Conservation (phyloP, 1,140 invertebrate species). For the Drosophila subobscura region DNA sequence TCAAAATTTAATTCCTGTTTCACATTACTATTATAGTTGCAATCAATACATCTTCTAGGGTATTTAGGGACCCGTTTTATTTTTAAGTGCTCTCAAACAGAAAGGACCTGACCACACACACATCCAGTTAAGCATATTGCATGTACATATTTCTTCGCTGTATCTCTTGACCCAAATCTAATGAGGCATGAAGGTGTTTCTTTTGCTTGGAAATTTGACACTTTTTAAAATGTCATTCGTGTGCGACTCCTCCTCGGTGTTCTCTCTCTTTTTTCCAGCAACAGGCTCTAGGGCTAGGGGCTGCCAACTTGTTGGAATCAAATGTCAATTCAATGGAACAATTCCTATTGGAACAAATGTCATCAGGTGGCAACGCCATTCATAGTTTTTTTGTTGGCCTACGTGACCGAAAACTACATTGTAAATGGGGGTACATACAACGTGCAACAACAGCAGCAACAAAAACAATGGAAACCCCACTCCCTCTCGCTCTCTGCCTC, state of each 20-base stretch:
- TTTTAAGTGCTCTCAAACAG: too few species aligned
- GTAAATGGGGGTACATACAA: slow-evolving; percentile 6
- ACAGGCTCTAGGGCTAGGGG: slow-evolving; percentile 34
- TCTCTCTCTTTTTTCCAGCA: slow-evolving; percentile 20
- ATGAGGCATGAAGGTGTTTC: slow-evolving; percentile 52
- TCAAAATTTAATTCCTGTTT: too few species aligned
- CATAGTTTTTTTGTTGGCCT: slow-evolving; percentile 54
- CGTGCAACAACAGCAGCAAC: slow-evolving; percentile 53
- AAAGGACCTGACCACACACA: too few species aligned
- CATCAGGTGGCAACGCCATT: slow-evolving; percentile 65
- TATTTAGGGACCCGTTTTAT: too few species aligned
- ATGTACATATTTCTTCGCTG: neutral
- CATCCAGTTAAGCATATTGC: too few species aligned
- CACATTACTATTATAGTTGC: too few species aligned
- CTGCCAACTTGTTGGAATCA: slow-evolving; percentile 13
- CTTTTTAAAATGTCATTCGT: slow-evolving; percentile 1
- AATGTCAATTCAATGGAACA: slow-evolving; percentile 12
- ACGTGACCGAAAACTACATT: slow-evolving; percentile 67
- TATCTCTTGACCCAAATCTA: slow-evolving; percentile 50
- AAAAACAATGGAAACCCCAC: slow-evolving; percentile 2
- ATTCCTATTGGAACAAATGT: slow-evolving; percentile 53
- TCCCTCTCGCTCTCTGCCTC: neutral
- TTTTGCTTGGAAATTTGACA: slow-evolving; percentile 49
- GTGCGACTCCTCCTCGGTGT: too few species aligned
- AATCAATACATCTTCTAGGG: too few species aligned